Evolutionary conservation across 2,113 vertebrate genomes (phyloP).

Genomic region (Phyllopteryx taeniolatus): DNA sequence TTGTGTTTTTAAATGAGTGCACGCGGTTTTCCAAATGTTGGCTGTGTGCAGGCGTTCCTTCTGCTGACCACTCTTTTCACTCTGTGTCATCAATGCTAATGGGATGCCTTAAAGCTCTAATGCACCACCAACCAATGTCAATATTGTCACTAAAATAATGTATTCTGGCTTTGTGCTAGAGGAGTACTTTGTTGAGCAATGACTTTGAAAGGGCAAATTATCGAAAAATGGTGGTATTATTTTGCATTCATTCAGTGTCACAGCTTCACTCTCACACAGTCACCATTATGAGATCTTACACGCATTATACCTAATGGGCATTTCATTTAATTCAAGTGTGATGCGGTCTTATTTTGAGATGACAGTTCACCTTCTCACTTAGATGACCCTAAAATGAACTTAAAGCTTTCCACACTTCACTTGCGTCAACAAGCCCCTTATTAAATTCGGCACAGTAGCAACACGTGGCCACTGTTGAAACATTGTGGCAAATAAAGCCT

Average conservation of each 20-base stretch:
- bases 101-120: constrained; percentile 22
- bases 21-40: constrained; percentile 4
- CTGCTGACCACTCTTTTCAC: constrained; percentile 28
- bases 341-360: constrained; percentile 18
- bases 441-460: neutral
- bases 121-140: constrained; percentile 30
- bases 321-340: constrained; percentile 4
- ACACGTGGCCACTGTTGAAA: neutral
- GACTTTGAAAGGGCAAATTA: constrained; percentile 27
- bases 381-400: constrained; percentile 1
- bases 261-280: constrained; percentile 2
- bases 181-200: constrained; percentile 38
- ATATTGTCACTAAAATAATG: constrained; percentile 41
- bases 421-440: constrained; percentile 1
- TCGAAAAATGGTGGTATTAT: constrained; percentile 21
- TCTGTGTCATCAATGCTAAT: constrained; percentile 24
- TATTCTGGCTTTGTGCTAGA: constrained; percentile 35
- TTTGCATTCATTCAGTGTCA: constrained; percentile 30
- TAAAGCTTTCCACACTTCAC: constrained; percentile 3
- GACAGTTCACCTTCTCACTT: constrained; percentile 13
- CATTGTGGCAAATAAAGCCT: neutral
- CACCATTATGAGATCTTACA: neutral
- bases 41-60: constrained; percentile 18
- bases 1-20: constrained; percentile 10
- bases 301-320: neutral